Conservation (phyloP, 2,113 vertebrate genomes). For the Pseudopipra pipra region DNA sequence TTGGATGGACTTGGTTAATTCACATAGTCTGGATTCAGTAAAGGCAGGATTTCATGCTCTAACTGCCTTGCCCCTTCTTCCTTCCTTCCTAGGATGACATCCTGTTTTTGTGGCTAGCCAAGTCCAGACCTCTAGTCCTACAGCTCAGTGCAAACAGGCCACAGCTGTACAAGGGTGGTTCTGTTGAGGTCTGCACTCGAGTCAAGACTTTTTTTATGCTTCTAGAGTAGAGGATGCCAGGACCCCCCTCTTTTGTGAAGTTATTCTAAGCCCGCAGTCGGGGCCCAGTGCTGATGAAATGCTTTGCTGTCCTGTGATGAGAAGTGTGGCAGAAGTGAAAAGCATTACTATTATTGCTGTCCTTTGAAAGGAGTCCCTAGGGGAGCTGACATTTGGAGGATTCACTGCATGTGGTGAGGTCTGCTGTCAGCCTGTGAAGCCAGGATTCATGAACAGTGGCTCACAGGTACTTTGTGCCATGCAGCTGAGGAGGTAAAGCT, state of each 20-base stretch:
- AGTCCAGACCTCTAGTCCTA: not conserved
- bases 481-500: not conserved
- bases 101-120: too few species aligned
- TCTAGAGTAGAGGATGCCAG: not conserved
- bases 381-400: slow-evolving; percentile 9
- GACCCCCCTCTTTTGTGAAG: not conserved
- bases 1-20: not conserved
- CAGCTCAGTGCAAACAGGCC: not conserved
- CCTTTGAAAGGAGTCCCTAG: not conserved
- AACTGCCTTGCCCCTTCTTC: not conserved
- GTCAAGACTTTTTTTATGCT: not conserved
- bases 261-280: not conserved
- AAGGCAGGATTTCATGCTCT: not conserved
- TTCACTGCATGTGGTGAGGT: not conserved
- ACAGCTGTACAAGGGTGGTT: rapidly evolving
- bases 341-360: not conserved
- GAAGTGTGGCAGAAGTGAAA: not conserved
- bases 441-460: not conserved
- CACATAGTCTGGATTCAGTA: not conserved
- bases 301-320: not conserved
- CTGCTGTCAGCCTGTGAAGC: not conserved
- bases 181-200: not conserved
- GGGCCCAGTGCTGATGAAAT: not conserved
- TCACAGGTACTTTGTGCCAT: not conserved
- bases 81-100: not conserved